Percentiles rank a stretch among this genome's conserved stretches.
These are phyloP conservation scores for Ceratina japonica DNA, from an alignment of 1,140 invertebrate species.

Conservation along the genomic window DNA sequence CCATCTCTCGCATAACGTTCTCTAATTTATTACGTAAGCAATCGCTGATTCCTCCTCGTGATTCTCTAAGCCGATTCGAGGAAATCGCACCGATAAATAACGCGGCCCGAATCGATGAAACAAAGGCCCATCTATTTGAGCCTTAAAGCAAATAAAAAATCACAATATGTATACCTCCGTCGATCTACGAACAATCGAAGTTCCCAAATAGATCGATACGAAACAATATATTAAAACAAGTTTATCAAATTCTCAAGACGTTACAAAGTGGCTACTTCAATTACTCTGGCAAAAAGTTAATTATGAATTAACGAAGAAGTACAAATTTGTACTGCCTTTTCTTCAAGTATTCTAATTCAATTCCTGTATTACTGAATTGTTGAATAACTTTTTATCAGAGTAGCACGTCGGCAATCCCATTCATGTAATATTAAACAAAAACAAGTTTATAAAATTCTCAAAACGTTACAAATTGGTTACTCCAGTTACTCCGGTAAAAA, in stretches of 20 bases:
- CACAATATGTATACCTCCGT: background rate
- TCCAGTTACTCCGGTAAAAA: too few relatives aligned
- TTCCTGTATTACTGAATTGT: too few relatives aligned
- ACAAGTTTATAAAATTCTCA: background rate
- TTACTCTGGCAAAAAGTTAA: too few relatives aligned
- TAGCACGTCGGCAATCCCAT: too few relatives aligned
- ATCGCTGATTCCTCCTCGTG: constrained; percentile 26
- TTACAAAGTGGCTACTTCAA: too few relatives aligned
- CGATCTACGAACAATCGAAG: background rate
- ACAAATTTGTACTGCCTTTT: too few relatives aligned
- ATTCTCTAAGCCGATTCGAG: constrained; percentile 32
- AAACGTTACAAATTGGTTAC: background rate
- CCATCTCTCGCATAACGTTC: constrained; percentile 38
- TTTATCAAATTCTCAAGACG: too few relatives aligned
- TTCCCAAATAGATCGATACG: background rate
- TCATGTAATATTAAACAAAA: too few relatives aligned
- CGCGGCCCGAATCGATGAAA: background rate
- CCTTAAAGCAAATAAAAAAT: background rate
- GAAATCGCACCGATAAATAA: constrained; percentile 12
- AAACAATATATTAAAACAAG: too few relatives aligned
- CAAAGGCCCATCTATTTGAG: constrained; percentile 11
- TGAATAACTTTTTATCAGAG: too few relatives aligned
- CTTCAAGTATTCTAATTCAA: too few relatives aligned
- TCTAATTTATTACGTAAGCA: constrained; percentile 64
- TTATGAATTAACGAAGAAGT: too few relatives aligned